Evolutionary conservation across 2,888 invertebrate species (phyloP).

Genomic region (Ceriagrion tenellum): DNA sequence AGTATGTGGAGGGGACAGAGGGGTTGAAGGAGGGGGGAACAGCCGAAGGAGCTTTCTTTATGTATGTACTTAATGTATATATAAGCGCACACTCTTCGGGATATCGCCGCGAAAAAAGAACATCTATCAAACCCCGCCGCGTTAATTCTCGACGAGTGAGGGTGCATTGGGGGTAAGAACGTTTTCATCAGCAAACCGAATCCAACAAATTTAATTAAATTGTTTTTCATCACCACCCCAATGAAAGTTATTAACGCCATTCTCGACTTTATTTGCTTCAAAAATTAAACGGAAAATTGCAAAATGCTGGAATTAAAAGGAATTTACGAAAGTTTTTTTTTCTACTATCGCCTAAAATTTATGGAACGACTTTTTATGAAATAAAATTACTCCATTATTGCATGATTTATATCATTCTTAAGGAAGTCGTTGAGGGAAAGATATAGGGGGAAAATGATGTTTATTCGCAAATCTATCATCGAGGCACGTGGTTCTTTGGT

Average conservation of each 20-base stretch:
- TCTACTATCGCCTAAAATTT: not conserved
- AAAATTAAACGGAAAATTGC: not conserved
- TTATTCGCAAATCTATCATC: not conserved
- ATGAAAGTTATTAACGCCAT: constrained; percentile 7
- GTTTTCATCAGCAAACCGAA: constrained; percentile 34
- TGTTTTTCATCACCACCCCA: constrained; percentile 13
- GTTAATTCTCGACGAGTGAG: constrained; percentile 14
- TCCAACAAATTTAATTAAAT: constrained; percentile 19
- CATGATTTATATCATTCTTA: not conserved
- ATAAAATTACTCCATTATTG: not conserved
- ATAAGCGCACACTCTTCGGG: not conserved
- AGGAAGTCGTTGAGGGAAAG: not conserved
- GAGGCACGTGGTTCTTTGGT: not conserved
- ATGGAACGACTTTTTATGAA: not conserved
- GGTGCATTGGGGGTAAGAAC: not conserved
- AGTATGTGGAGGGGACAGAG: not conserved
- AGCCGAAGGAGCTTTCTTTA: not conserved
- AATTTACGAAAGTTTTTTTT: not conserved
- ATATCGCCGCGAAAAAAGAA: not conserved
- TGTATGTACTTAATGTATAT: not conserved
- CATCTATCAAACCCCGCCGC: constrained; percentile 24
- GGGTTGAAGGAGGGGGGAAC: too few species aligned
- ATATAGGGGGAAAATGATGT: not conserved
- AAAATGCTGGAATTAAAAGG: not conserved
- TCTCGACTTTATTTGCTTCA: not conserved